Conservation (phyloP, 2,888 invertebrate genomes). For the Apoda limacodes region DNA sequence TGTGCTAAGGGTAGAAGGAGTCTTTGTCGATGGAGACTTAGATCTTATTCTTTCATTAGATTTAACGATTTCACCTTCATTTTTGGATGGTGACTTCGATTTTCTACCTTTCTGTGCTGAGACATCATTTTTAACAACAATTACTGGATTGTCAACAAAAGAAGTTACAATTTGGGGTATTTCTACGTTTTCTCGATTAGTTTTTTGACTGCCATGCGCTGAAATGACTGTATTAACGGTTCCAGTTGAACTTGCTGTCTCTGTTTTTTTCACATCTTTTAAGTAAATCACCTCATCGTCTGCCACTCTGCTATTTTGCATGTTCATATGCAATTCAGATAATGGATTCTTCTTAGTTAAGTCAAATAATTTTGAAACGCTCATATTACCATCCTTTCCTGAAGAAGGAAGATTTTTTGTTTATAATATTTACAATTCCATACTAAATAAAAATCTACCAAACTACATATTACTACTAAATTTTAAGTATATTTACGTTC, state of each 20-base stretch:
- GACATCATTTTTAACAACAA: no score
- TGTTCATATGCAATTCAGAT: slow-evolving; percentile 39
- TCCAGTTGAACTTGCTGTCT: slow-evolving; percentile 40
- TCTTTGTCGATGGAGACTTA: slow-evolving; percentile 49
- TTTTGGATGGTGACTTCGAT: slow-evolving; percentile 8
- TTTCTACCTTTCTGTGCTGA: slow-evolving; percentile 19
- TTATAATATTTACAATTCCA: not conserved
- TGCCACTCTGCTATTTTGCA: slow-evolving; percentile 26
- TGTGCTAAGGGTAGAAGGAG: slow-evolving; percentile 47
- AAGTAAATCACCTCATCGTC: slow-evolving; percentile 33
- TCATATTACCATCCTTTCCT: slow-evolving; percentile 51
- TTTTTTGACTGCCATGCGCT: slow-evolving; percentile 30
- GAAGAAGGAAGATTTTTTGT: slow-evolving; percentile 16
- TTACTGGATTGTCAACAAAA: no score
- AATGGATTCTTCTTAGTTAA: slow-evolving; percentile 45
- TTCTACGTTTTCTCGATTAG: slow-evolving; percentile 23
- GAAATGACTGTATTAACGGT: slow-evolving; percentile 45
- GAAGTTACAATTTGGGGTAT: slow-evolving; percentile 34
- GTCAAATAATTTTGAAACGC: no score
- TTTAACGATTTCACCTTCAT: slow-evolving; percentile 17
- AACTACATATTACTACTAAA: not conserved
- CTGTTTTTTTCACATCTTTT: slow-evolving; percentile 37
- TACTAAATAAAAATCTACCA: slow-evolving; percentile 1
- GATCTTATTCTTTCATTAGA: slow-evolving; percentile 29
- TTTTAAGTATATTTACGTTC: no score